phyloP scores from a whole-genome alignment of 2,888 invertebrate genomes.

The Osmoderma eremita region DNA sequence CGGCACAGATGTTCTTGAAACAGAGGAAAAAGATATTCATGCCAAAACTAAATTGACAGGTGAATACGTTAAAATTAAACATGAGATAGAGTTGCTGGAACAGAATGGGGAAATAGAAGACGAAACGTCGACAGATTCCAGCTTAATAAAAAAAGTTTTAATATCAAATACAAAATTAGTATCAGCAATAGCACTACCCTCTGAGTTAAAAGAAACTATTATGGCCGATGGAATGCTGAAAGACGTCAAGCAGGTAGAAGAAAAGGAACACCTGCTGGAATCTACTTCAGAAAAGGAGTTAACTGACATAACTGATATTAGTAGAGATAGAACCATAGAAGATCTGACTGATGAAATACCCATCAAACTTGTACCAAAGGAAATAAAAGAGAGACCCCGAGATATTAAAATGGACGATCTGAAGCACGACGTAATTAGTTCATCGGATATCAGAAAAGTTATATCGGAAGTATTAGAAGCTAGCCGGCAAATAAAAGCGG shows the following conservation, averaged over 20 bases:
- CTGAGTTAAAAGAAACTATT: constrained; percentile 46
- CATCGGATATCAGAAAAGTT: constrained; percentile 60
- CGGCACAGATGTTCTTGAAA: constrained; percentile 4
- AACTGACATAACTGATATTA: constrained; percentile 41
- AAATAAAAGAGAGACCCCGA: constrained; percentile 40
- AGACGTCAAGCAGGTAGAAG: constrained; percentile 25
- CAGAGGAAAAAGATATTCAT: constrained; percentile 4
- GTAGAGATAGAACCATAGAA: constrained; percentile 34
- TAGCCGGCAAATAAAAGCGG: constrained; percentile 64
- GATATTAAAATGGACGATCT: constrained; percentile 40
- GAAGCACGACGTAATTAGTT: constrained; percentile 30
- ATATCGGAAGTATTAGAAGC: constrained; percentile 65
- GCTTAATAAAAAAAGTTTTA: constrained; percentile 55
- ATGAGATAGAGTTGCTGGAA: constrained; percentile 9
- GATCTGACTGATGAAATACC: constrained; percentile 35
- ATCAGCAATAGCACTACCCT: constrained; percentile 55
- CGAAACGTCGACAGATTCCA: constrained; percentile 27
- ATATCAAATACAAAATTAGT: constrained; percentile 55
- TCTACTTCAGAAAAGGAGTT: constrained; percentile 45
- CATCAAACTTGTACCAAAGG: constrained; percentile 43
- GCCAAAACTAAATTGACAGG: neutral
- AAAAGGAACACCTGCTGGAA: constrained; percentile 42
- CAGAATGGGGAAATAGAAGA: constrained; percentile 22
- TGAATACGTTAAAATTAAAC: constrained; percentile 5
- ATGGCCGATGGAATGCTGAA: constrained; percentile 42